Evolutionary conservation across 2,888 invertebrate species (phyloP), one percentile per base, ranked within the genome.

Genomic region (Spisula solida): DNA sequence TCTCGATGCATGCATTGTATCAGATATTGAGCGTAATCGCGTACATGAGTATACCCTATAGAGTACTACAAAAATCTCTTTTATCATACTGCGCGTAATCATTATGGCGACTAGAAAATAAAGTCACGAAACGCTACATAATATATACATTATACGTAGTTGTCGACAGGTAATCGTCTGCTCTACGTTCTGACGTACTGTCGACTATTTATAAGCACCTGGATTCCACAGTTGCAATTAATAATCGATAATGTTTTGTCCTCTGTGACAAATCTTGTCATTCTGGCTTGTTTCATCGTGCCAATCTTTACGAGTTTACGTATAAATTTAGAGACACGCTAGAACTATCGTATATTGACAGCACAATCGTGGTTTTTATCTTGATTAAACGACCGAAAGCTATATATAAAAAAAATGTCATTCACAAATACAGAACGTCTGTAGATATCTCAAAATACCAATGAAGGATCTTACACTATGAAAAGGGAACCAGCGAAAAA

Each of bases 161-260:
- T 66, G 60, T n/a, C 20, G 2, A 6, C 60, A 25, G 25, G 25
- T 12, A 2, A 25, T 66, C 60, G 60, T 66, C 60, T 66, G 60
- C 60, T n/a, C 25, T 25, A 12, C 25, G 60, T n/a, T 10, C 25
- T 25, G 25, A 20, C 25, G 5, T 25, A 25, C n/a, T 12, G 25
- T 16, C 29, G 29, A 29, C 55, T 81, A 81, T 81, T 29, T 47
- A 55, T 78, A 41, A 29, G 29, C 55, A 81, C 55, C 81, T 81
- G 25, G 2, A 55, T 81, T 81, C 29, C 31, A 29, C 51, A 55
- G 14, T 29, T 2, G 55, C 55, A 55, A 81, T 81, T 81, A 55
- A 29, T 25, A 55, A 81, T 81, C 81, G 81, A 81, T 81, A 81
- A 14, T 55, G 25, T 16, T 81, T 55, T 29, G 81, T 81, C 81